Evolutionary conservation across 2,113 vertebrate species (phyloP), one percentile per base, ranked within the genome.

Genomic region (Merops nubicus): DNA sequence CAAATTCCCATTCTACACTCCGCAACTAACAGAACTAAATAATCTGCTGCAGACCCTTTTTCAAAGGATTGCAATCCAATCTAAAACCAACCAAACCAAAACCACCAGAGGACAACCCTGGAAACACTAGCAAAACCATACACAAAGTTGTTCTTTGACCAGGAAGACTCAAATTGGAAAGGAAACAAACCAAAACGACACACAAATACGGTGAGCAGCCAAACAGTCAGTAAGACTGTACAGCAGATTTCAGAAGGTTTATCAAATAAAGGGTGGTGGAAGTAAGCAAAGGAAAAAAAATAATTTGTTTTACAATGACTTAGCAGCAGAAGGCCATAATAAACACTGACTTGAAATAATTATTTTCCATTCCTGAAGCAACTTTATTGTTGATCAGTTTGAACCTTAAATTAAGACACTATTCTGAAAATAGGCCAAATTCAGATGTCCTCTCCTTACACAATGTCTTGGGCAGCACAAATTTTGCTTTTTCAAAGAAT

Each of bases 401-500:
- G 62, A 50, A 89, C 60, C 5, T 59, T n/a, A n/a, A 76, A 91
- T 54, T 11, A 69, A 83, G 56, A 23, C 50, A 53, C 9, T 92
- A 64, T 40, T 60, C 17, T 45, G 75, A 88, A 82, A 96, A 74
- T 12, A 77, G 82, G 34, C 10, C 33, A 15, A 64, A 72, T 54
- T 67, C 56, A 65, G 33, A 56, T n/a, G 33, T 56, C 34, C 48
- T 80, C 22, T 11, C 90, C 25, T 76, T 13, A 54, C 1, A 34
- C 57, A 31, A 77, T 74, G 94, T 96, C 50, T 85, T 59, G n/a
- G 51, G 68, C 63, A 94, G 70, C 45, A 93, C 25, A 54, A 19
- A 96, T 87, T 89, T 69, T 95, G 34, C 25, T 65, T 95, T 97
- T 83, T 60, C 67, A 63, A 59, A 83, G 53, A 86, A 18, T 15